These are phyloP conservation scores for Lepidonotus clava DNA, from an alignment of 2,888 invertebrate species.

Conservation along the genomic window DNA sequence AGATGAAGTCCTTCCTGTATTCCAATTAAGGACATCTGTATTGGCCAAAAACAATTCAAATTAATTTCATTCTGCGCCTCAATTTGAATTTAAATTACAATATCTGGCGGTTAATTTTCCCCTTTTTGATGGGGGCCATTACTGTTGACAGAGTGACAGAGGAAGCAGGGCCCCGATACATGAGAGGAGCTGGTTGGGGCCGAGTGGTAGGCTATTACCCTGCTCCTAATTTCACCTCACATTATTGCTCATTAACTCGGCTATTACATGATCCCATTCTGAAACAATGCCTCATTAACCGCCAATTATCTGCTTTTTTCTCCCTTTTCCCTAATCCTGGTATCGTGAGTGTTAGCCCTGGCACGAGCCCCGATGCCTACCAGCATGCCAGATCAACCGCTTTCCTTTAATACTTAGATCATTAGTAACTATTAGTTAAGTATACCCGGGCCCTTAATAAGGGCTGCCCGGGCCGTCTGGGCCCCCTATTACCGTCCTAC, in stretches of 20 bases:
- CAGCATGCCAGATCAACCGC: constrained; percentile 10
- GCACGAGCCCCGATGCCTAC: background rate
- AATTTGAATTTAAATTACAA: constrained; percentile 53
- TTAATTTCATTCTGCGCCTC: constrained; percentile 49
- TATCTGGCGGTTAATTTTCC: constrained; percentile 45
- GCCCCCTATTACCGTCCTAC: background rate
- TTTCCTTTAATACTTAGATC: constrained; percentile 10
- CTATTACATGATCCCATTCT: constrained; percentile 43
- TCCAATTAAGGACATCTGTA: constrained; percentile 42
- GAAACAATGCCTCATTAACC: constrained; percentile 27
- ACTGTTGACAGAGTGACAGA: background rate
- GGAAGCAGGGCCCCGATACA: background rate
- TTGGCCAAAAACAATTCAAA: constrained; percentile 51
- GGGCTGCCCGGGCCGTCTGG: background rate
- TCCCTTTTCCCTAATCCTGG: background rate
- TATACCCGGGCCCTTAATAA: background rate
- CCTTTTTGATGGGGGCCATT: constrained; percentile 9
- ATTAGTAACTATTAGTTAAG: constrained; percentile 37
- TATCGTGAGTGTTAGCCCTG: constrained; percentile 21
- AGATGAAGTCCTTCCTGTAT: constrained; percentile 47
- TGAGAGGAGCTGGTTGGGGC: too few species aligned
- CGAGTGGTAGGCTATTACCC: background rate
- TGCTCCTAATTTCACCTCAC: constrained; percentile 47
- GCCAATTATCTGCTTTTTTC: constrained; percentile 20
- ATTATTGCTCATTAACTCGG: constrained; percentile 25